Conservation (phyloP, 2,113 vertebrate species). For the Eulemur macaco region DNA sequence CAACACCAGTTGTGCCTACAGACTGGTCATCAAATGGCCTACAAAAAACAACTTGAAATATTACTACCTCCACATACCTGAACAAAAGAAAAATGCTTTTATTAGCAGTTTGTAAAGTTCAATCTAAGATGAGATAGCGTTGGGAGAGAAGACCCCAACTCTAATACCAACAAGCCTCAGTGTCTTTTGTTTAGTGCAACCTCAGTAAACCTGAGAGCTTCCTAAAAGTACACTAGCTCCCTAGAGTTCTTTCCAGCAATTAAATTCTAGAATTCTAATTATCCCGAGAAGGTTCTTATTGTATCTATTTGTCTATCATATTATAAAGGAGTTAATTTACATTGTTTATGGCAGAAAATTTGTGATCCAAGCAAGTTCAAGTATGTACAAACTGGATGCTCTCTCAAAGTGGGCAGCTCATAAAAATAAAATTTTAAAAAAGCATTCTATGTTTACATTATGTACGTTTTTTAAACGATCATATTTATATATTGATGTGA, state of each 20-base stretch:
- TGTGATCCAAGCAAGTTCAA: background rate
- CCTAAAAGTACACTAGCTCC: background rate
- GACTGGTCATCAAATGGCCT: conserved; percentile 88
- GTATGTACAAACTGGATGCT: background rate
- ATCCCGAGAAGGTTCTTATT: background rate
- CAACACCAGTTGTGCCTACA: conserved; percentile 64
- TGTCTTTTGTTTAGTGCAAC: background rate
- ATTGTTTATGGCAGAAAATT: background rate
- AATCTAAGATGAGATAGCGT: background rate
- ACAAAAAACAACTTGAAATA: background rate
- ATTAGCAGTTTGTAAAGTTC: background rate
- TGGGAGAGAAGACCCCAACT: background rate
- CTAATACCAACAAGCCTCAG: background rate
- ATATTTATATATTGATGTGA: background rate
- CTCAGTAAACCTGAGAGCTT: background rate
- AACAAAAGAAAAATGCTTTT: background rate
- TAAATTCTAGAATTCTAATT: conserved; percentile 28
- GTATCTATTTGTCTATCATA: background rate
- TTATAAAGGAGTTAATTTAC: background rate
- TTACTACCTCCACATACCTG: background rate
- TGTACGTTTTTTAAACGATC: no score
- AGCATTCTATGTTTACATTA: background rate
- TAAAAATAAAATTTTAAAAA: background rate
- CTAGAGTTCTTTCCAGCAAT: background rate
- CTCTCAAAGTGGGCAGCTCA: background rate